A percentile compares a stretch with the other conserved stretches of the same genome.
phyloP scores from a whole-genome alignment of 2,888 invertebrate genomes.

The Prionchulus punctatus region DNA sequence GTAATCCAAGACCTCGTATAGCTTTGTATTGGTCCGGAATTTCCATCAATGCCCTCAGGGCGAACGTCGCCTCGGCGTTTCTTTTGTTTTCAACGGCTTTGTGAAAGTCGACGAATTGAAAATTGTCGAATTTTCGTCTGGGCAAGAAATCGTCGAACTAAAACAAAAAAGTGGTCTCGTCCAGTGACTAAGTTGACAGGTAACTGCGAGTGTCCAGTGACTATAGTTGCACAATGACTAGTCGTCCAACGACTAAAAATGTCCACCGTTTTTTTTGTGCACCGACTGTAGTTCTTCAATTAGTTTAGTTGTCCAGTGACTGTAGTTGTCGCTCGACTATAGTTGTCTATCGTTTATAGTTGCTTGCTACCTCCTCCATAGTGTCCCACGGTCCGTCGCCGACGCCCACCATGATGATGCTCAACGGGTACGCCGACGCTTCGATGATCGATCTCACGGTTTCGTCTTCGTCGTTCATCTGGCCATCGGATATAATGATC shows the following conservation, averaged over 20 bases:
- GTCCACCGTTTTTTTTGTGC: neutral
- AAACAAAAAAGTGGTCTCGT: neutral
- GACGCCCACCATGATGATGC: constrained; percentile 41
- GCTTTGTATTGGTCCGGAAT: constrained; percentile 38
- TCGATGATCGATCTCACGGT: constrained; percentile 39
- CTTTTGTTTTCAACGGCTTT: constrained; percentile 27
- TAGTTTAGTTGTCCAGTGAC: neutral
- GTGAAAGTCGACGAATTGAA: constrained; percentile 41
- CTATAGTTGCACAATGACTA: neutral
- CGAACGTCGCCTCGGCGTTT: constrained; percentile 30
- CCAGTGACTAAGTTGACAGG: too few relatives aligned
- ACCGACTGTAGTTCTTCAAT: neutral
- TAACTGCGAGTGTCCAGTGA: too few relatives aligned
- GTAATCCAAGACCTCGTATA: constrained; percentile 13
- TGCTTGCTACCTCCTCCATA: constrained; percentile 35
- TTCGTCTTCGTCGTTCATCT: constrained; percentile 38
- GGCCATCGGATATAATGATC: constrained; percentile 41
- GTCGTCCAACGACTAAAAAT: neutral
- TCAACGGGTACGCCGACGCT: constrained; percentile 39
- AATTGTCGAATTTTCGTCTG: constrained; percentile 40
- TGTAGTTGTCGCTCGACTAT: neutral
- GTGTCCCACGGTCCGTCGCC: constrained; percentile 42
- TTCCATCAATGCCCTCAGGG: constrained; percentile 41
- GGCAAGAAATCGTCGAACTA: constrained; percentile 39
- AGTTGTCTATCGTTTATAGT: too few relatives aligned